phyloP scores from a whole-genome alignment of 2,888 invertebrate species.

The Sipha maydis region DNA sequence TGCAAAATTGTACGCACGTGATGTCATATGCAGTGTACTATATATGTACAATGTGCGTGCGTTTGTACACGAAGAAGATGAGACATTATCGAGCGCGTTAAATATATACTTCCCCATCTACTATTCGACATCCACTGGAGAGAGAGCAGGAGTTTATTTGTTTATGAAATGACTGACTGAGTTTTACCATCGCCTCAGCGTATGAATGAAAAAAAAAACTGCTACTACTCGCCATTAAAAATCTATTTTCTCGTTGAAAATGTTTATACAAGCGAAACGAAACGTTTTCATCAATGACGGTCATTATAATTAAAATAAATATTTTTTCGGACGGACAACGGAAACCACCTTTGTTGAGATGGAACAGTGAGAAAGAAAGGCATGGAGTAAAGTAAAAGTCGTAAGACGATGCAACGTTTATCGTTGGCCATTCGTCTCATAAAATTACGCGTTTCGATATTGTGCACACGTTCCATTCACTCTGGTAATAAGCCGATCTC shows the following conservation, averaged over 20 bases:
- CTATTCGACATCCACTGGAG: not conserved
- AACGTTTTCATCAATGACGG: slow-evolving; percentile 33
- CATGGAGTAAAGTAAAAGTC: not conserved
- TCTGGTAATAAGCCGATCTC: not conserved
- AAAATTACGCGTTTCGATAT: slow-evolving; percentile 7
- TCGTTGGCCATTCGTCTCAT: not conserved
- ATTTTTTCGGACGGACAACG: not conserved
- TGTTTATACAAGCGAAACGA: slow-evolving; percentile 21
- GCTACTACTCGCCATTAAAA: slow-evolving; percentile 28
- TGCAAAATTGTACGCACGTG: slow-evolving; percentile 12
- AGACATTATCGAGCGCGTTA: slow-evolving; percentile 30
- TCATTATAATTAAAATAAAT: slow-evolving; percentile 39
- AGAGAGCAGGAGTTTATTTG: slow-evolving; percentile 26
- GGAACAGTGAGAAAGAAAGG: not conserved
- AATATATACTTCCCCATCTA: not conserved
- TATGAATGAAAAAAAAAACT: not conserved
- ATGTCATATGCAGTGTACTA: not conserved
- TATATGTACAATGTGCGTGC: not conserved
- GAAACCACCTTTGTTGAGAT: not conserved
- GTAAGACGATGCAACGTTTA: not conserved
- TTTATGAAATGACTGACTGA: slow-evolving; percentile 31
- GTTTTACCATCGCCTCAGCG: not conserved
- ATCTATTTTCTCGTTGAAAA: slow-evolving; percentile 25
- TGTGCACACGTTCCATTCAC: not conserved
- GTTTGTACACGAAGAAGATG: not conserved